Evolutionary conservation across 2,797 vertebrate species (phyloP), one percentile per base, ranked within the genome.

Genomic region (Netta rufina): DNA sequence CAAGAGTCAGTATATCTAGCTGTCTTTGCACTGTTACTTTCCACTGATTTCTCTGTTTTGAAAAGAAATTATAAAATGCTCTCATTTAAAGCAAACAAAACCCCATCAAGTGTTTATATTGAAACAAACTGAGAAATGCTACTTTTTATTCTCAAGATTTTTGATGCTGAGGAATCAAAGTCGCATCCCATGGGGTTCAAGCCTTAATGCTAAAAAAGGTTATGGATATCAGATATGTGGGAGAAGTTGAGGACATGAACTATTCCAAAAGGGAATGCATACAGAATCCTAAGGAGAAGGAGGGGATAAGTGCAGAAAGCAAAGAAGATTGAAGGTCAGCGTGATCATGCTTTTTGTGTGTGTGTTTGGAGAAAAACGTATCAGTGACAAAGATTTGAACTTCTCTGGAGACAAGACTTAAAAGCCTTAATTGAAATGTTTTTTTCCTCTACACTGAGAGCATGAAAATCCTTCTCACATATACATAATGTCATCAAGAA

Each of bases 281-380:
- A 85, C 36, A 77, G 75, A 92, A 60, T 69, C 70, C 65, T 30
- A 60, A 87, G 61, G 28, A 80, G 78, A 45, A 76, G 90, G 89
- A 75, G 27, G 71, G 92, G 51, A 9, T 60, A 77, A 87, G 75
- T 51, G 53, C 45, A 45, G 79, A 92, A 95, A 71, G 4, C 54
- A 54, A 82, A 84, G 64, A 90, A 85, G 89, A 90, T 56, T 92
- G 94, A 95, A 93, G 73, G 87, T 94, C 95, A 96, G 65, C 45
- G 58, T 90, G 67, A 74, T 93, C 30, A 11, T 41, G 60, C 64
- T 95, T 95, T 72, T 72, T 79, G 75, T 71, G 13, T 33, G 45
- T 32, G 58, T 66, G 41, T 43, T 43, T 43, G 65, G 77, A 84
- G 61, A 82, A 76, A 77, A 78, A 77, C 30, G 16, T 84, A 78